Evolutionary conservation across 2,888 invertebrate species (phyloP).

Genomic region (Mesodorylaimus sp.): DNA sequence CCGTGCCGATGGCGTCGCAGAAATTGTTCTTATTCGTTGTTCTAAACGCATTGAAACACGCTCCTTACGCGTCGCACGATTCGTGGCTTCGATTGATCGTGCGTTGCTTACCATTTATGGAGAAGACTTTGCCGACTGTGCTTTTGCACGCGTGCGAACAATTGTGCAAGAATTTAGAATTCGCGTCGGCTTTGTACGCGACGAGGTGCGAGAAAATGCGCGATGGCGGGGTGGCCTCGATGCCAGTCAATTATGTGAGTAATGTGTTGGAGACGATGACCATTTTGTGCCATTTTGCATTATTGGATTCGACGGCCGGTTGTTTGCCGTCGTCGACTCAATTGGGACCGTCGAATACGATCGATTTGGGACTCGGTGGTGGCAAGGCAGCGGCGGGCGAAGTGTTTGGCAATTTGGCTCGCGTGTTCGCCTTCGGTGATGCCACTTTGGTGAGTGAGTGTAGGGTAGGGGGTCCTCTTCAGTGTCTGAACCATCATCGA

Average conservation of each 20-base stretch:
- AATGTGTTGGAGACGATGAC: conserved; percentile 58
- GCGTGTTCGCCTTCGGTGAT: background rate
- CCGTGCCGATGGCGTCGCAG: conserved; percentile 42
- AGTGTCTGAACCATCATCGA: no score
- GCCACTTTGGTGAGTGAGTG: no score
- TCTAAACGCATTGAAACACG: conserved; percentile 50
- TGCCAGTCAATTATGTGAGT: conserved; percentile 55
- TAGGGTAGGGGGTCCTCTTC: no score
- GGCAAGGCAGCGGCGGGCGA: background rate
- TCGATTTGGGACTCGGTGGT: background rate
- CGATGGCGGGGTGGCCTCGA: background rate
- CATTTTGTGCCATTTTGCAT: conserved; percentile 56
- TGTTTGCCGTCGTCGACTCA: background rate
- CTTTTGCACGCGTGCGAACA: conserved; percentile 59
- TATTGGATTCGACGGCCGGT: conserved; percentile 41
- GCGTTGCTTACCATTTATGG: conserved; percentile 58
- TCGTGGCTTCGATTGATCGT: conserved; percentile 65
- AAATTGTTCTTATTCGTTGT: conserved; percentile 62
- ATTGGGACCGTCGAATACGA: background rate
- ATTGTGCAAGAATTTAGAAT: conserved; percentile 56
- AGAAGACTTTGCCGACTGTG: conserved; percentile 49
- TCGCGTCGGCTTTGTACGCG: conserved; percentile 34
- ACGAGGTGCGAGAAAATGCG: background rate
- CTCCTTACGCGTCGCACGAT: conserved; percentile 40
- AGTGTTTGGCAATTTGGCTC: no score